Evolutionary conservation across 2,113 vertebrate species (phyloP), one percentile per base, ranked within the genome.

Genomic region (Lycocorax pyrrhopterus): DNA sequence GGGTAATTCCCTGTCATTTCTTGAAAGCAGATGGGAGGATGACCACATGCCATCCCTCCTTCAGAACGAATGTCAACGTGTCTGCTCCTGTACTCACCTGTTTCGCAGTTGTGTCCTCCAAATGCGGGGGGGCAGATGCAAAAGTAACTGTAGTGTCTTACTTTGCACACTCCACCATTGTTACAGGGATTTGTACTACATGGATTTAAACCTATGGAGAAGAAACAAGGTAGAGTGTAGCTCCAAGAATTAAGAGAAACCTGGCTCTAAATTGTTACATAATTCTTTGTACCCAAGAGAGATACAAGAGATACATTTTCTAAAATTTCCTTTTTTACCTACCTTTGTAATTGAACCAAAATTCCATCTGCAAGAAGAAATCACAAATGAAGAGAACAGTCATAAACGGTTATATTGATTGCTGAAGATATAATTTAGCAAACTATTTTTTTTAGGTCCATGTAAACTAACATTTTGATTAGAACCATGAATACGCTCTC

Each of bases 301-400:
- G 35, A 64, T 29, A 44, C 11, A 16, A 68, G 16, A 84, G 74
- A 49, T 10, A 23, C 6, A 15, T 69, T 29, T 68, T 27, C 12
- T 3, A 3, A 12, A 4, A 15, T 21, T 21, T 51, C 25, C 15
- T 30, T 60, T 60, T 63, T 18, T 60, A 72, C 98, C 94, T 94
- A 99, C 99, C 97, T 86, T 87, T 97, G 94, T 99, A 99, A 89
- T 53, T 77, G 90, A 97, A 98, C 99, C 99, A 99, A 87, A 99
- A 99, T 96, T 99, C 99, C 97, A 98, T 92, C 98, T 99, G 97
- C 78, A 93, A 91, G 77, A 89, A 93, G 67, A 84, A 92, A 93
- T 58, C 46, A 84, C 30, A 85, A 59, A 67, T 55, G 35, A 85
- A 81, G 47, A 64, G 43, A 89, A 64, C 47, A 59, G 49, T 86